Percentiles rank a stretch among this genome's conserved stretches.
These are phyloP conservation scores for Caenorhabditis virilis DNA, from an alignment of 2,888 invertebrate genomes.

Conservation along the genomic window DNA sequence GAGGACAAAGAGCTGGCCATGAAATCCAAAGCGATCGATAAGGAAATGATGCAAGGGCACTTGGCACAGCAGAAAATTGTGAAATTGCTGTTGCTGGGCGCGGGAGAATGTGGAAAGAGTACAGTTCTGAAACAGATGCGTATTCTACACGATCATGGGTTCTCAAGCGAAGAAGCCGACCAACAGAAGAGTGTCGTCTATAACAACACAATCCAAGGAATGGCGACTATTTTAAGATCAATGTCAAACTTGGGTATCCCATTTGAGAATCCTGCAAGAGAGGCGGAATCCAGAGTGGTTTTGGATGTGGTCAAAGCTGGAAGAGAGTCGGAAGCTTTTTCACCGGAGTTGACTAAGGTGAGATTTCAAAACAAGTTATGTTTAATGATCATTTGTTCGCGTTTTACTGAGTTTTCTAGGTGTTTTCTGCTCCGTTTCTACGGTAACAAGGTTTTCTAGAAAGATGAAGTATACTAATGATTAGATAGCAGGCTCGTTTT, in stretches of 20 bases:
- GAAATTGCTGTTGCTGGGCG: constrained; percentile 56
- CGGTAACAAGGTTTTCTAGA: too few species aligned
- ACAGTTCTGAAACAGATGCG: constrained; percentile 66
- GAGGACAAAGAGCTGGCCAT: constrained; percentile 63
- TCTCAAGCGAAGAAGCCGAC: constrained; percentile 85
- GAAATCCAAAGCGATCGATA: constrained; percentile 66
- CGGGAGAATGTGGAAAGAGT: constrained; percentile 59
- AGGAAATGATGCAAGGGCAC: constrained; percentile 64
- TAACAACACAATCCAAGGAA: constrained; percentile 86
- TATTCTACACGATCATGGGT: constrained; percentile 89
- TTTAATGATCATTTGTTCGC: too few species aligned
- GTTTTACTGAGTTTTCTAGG: too few species aligned
- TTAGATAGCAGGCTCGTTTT: too few species aligned
- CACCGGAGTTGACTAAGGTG: constrained; percentile 51
- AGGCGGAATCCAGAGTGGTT: constrained; percentile 57
- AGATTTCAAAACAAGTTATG: not conserved
- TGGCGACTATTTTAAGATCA: constrained; percentile 93
- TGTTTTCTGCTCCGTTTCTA: too few species aligned
- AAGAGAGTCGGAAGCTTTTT: constrained; percentile 63
- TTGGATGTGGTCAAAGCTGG: constrained; percentile 64
- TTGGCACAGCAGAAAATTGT: constrained; percentile 58
- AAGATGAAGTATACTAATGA: too few species aligned
- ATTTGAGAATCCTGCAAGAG: constrained; percentile 93
- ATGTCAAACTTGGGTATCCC: constrained; percentile 97
- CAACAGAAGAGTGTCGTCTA: constrained; percentile 88